Base-by-base conservation (phyloP, 2,113 vertebrate species). In the Xiphias gladius region DNA sequence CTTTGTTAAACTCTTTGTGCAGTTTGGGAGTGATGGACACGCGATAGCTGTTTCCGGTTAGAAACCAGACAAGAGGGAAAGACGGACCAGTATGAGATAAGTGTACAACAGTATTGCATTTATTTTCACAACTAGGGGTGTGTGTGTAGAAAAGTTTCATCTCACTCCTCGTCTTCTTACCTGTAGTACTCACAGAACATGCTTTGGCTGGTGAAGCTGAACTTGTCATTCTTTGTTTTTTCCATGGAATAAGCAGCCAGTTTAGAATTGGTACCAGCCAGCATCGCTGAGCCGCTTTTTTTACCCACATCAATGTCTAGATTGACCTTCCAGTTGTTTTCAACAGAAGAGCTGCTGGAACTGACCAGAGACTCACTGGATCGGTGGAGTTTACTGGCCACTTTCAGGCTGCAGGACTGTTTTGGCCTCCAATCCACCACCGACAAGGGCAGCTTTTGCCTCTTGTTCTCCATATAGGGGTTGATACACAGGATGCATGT, bases 401-500 rank as follows among this genome's bases (percentile, higher is more conserved):
- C 82, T 0, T 87, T 90, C 12, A 66, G 73, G 57, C 28, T 90
- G 92, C 97, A 97, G 0, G 86, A 63, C 5, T 92, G 76, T 1
- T 81, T 91, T 0, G 94, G 3, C 11, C 93, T 94, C 97, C 97
- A 97, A 90, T 96, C 89, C 22, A 93, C 73, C 63, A 96, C 89
- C 0, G 95, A 93, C 85, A 96, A 19, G 0, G 97, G 97, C 14
- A 97, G 86, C 73, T 90, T 96, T 58, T 96, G 96, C 65, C 54
- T 82, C 13, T 50, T 84, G 0, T 70, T 80, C 3, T 85, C 57
- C 69, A 95, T 52, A 14, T 91, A 93, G 7, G 90, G 84, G 37
- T 97, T 97, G 28, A 0, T 78, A 41, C 96, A 97, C 63, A 97
- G 91, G 3, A 77, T 95, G 80, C 97, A 97, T 0, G 91, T 95